A percentile compares a stretch with the other conserved stretches of the same genome.
phyloP scores from a whole-genome alignment of 2,888 invertebrate genomes.

The Diabrotica balteata region DNA sequence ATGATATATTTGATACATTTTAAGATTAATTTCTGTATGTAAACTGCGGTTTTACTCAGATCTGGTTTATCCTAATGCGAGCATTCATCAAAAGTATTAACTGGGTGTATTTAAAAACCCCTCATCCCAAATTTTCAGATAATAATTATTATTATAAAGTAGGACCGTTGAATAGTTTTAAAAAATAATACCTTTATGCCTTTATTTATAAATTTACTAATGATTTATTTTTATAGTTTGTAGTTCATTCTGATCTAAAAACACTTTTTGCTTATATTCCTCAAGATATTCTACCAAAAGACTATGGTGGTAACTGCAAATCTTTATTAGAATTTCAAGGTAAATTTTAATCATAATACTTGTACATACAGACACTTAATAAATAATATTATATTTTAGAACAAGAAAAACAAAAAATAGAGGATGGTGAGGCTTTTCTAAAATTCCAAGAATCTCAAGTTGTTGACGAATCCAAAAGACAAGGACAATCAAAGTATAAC shows the following conservation, averaged over 20 bases:
- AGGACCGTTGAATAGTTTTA: not conserved
- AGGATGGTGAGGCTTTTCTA: conserved; percentile 51
- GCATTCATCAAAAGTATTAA: no score
- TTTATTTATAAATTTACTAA: no score
- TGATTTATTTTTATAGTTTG: conserved; percentile 44
- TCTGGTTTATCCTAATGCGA: no score
- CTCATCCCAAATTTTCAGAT: no score
- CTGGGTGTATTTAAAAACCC: no score
- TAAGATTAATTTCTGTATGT: no score
- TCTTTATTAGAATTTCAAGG: conserved; percentile 42
- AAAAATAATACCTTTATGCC: not conserved
- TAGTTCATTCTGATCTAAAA: conserved; percentile 47
- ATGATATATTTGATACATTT: no score
- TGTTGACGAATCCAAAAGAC: conserved; percentile 67
- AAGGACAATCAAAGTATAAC: conserved; percentile 69
- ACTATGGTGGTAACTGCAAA: conserved; percentile 65
- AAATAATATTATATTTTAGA: conserved; percentile 38
- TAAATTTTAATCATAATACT: conserved; percentile 24
- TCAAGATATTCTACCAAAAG: conserved; percentile 67
- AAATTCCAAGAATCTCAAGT: conserved; percentile 64
- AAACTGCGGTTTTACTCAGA: no score
- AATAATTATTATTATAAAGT: not conserved
- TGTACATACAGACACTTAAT: not conserved
- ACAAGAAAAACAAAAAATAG: conserved; percentile 48
- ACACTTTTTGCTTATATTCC: conserved; percentile 60